Base-by-base conservation (phyloP, 2,113 vertebrate species). In the Nestor notabilis region DNA sequence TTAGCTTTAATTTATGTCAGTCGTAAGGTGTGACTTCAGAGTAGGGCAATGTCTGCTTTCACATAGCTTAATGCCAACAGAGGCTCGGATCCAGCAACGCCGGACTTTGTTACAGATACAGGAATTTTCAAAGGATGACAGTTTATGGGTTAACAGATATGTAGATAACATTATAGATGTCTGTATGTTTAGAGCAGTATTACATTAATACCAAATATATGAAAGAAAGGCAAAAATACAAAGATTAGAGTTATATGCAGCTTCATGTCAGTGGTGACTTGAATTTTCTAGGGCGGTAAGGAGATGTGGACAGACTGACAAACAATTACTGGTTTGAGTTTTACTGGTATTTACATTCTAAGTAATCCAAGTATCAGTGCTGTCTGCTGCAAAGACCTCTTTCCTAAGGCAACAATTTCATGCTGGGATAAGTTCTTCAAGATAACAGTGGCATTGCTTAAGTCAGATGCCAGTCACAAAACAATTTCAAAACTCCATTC, bases 11-110 rank as follows among this genome's bases (percentile, higher is more conserved):
- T 68, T 72, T 53, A 41, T 41, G 63, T 6, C 37, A 47, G 25
- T 65, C 24, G 39, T 3, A 15, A 35, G n/a, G 37, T 1, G 5
- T 8, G 61, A 68, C 69, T 58, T 50, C 0, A 0, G 13, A 24
- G 2, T 12, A 17, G 7, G 18, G 15, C 5, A 9, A 3, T 13
- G 16, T 19, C 46, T 66, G 43, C 13, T 90, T 18, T 61, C 21
- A 4, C 5, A 1, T 16, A 63, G 18, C 41, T 50, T 68, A 20
- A 33, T 11, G 27, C 16, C 29, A 11, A 35, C 33, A 55, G 60
- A 64, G 46, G 46, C 13, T 75, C 20, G 43, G 21, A 46, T 23
- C 43, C 76, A 77, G 71, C 15, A 58, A 14, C 7, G 3, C 10
- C 64, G 27, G 27, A 43, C 20, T 87, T 74, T 5, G 8, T 66